phyloP scores from a whole-genome alignment of 2,888 invertebrate species.

The Caenorhabditis panamensis region DNA sequence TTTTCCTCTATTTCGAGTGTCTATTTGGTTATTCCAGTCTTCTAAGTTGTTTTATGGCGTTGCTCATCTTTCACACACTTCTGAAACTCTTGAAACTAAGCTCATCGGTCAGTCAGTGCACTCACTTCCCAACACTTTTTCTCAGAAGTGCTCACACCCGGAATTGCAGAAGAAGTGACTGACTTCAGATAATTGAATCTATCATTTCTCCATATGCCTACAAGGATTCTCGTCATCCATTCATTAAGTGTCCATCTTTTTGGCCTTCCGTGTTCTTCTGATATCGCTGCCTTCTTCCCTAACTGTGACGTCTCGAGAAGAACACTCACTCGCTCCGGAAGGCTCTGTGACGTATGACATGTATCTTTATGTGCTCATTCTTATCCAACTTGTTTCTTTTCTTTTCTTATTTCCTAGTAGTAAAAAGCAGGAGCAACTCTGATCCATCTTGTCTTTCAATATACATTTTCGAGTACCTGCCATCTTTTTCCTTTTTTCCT shows the following conservation, averaged over 20 bases:
- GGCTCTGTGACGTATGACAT: conserved; percentile 36
- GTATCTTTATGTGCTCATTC: conserved; percentile 37
- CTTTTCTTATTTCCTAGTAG: conserved; percentile 9
- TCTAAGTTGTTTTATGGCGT: neutral
- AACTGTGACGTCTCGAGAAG: conserved; percentile 45
- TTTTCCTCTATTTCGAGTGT: neutral
- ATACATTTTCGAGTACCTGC: conserved; percentile 52
- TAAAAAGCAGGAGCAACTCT: conserved; percentile 33
- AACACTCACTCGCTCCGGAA: conserved; percentile 37
- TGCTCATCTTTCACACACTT: neutral
- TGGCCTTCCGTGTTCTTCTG: conserved; percentile 37
- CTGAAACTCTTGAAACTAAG: neutral
- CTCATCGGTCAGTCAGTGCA: neutral
- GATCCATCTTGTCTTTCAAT: conserved; percentile 51
- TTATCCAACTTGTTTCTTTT: conserved; percentile 29
- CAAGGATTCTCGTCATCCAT: conserved; percentile 49
- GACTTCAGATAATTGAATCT: conserved; percentile 40
- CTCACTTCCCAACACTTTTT: neutral
- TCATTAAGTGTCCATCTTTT: conserved; percentile 19
- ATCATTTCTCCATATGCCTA: conserved; percentile 37
- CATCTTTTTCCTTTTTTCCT: conserved; percentile 25
- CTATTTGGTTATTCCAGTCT: conserved; percentile 13
- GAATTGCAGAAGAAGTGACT: conserved; percentile 33
- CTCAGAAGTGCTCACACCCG: conserved; percentile 15
- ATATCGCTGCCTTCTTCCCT: conserved; percentile 30